A percentile compares a stretch with the other conserved stretches of the same genome.
Evolutionary conservation across 2,888 invertebrate genomes (phyloP).

Genomic region (Margaritifera margaritifera): DNA sequence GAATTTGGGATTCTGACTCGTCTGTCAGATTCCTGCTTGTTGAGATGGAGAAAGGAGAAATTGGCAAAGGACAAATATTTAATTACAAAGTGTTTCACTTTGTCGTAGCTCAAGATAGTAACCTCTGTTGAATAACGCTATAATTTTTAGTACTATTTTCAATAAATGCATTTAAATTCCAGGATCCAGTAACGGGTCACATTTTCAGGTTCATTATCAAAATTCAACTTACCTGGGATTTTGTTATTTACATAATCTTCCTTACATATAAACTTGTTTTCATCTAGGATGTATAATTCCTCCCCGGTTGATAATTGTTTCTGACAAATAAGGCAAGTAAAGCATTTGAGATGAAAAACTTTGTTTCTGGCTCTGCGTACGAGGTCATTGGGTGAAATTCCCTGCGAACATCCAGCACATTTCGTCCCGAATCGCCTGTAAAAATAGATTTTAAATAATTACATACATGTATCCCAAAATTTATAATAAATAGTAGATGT

Average conservation of each 20-base stretch:
- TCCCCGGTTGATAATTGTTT: slow-evolving; percentile 98
- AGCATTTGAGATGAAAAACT: slow-evolving; percentile 99
- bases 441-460: slow-evolving; percentile 14
- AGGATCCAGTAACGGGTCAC: too few species aligned
- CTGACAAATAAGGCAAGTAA: slow-evolving; percentile 97
- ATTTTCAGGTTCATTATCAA: too few species aligned
- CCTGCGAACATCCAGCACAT: slow-evolving; percentile 97
- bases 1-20: too few species aligned
- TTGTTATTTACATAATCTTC: slow-evolving; percentile 87
- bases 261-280: slow-evolving; percentile 99
- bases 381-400: slow-evolving; percentile 96
- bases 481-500: neutral
- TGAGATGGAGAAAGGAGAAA: too few species aligned
- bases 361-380: slow-evolving; percentile 97
- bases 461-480: neutral
- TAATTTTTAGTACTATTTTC: neutral
- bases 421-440: slow-evolving; percentile 97
- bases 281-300: slow-evolving; percentile 97
- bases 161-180: neutral
- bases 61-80: too few species aligned
- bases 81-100: too few species aligned
- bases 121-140: too few species aligned
- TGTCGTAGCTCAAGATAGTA: too few species aligned
- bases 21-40: too few species aligned
- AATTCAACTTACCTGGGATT: slow-evolving; percentile 56